Percentiles rank a stretch among this genome's conserved stretches.
Evolutionary conservation across 2,888 invertebrate genomes (phyloP).

Genomic region (Trichacis sp.): DNA sequence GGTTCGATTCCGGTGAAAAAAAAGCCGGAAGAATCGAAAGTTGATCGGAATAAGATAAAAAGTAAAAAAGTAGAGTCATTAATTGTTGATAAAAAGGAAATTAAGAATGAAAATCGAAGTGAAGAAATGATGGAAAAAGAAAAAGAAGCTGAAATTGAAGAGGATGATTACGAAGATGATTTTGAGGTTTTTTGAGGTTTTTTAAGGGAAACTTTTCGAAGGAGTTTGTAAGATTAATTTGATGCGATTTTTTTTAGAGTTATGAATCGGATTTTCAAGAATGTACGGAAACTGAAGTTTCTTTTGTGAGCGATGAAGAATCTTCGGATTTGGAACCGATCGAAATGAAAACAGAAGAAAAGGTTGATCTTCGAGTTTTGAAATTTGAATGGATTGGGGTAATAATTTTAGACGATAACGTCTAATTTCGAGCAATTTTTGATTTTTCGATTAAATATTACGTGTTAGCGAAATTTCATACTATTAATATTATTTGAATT

Average conservation of each 20-base stretch:
- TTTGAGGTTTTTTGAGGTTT: slow-evolving; percentile 64
- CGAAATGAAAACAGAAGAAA: slow-evolving; percentile 52
- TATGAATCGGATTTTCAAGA: slow-evolving; percentile 72
- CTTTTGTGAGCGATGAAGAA: slow-evolving; percentile 56
- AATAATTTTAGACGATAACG: too few relatives aligned
- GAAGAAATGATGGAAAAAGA: neutral
- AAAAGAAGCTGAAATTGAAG: slow-evolving; percentile 35
- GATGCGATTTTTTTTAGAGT: slow-evolving; percentile 60
- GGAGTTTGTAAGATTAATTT: slow-evolving; percentile 8
- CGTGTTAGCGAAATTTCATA: too few relatives aligned
- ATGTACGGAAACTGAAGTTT: slow-evolving; percentile 57
- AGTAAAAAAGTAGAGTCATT: slow-evolving; percentile 63
- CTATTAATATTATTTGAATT: too few relatives aligned
- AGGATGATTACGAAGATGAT: slow-evolving; percentile 69
- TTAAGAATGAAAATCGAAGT: neutral
- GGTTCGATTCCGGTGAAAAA: slow-evolving; percentile 11
- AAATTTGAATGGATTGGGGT: too few relatives aligned
- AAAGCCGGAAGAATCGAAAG: slow-evolving; percentile 14
- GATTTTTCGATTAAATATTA: too few relatives aligned
- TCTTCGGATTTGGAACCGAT: slow-evolving; percentile 53
- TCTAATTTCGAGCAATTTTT: too few relatives aligned
- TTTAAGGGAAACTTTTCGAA: neutral
- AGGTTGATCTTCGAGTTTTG: slow-evolving; percentile 42
- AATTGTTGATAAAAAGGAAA: slow-evolving; percentile 58
- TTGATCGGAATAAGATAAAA: slow-evolving; percentile 37